phyloP scores from a whole-genome alignment of 2,113 vertebrate species.

The Hydrolagus affinis region DNA sequence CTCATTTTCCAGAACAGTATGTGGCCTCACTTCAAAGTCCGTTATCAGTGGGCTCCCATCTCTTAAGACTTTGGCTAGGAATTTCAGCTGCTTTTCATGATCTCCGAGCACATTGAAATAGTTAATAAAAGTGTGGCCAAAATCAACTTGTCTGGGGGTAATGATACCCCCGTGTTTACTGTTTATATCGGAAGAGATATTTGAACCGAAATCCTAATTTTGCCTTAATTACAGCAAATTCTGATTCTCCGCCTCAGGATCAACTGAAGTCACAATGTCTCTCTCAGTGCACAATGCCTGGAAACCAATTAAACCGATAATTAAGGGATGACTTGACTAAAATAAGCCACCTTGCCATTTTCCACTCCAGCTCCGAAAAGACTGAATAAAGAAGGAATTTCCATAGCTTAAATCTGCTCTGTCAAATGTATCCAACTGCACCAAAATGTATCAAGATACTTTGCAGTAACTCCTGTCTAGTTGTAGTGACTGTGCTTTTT shows the following conservation, averaged over 20 bases:
- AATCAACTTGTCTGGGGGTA: neutral
- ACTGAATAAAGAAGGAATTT: neutral
- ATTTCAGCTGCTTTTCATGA: neutral
- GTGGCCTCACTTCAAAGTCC: slow-evolving; percentile 23
- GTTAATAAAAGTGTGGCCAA: neutral
- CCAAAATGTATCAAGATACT: no score
- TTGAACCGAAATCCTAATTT: slow-evolving; percentile 1
- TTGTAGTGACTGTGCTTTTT: no score
- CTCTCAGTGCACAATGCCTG: neutral
- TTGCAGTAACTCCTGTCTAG: no score
- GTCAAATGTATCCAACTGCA: no score
- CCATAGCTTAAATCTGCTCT: no score
- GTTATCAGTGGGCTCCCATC: slow-evolving; percentile 26
- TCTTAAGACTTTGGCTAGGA: neutral
- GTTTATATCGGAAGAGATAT: neutral
- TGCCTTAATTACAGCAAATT: neutral
- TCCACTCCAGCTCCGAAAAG: neutral
- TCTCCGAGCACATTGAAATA: neutral
- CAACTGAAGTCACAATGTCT: slow-evolving; percentile 17
- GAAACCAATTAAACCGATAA: slow-evolving; percentile 16
- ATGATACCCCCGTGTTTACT: neutral
- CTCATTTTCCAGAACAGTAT: slow-evolving; percentile 30
- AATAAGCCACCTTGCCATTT: slow-evolving; percentile 2
- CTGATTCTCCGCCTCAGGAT: neutral
- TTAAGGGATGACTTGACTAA: slow-evolving; percentile 8